Conservation (phyloP, 1,140 invertebrate species). For the Drosophila sturtevanti region DNA sequence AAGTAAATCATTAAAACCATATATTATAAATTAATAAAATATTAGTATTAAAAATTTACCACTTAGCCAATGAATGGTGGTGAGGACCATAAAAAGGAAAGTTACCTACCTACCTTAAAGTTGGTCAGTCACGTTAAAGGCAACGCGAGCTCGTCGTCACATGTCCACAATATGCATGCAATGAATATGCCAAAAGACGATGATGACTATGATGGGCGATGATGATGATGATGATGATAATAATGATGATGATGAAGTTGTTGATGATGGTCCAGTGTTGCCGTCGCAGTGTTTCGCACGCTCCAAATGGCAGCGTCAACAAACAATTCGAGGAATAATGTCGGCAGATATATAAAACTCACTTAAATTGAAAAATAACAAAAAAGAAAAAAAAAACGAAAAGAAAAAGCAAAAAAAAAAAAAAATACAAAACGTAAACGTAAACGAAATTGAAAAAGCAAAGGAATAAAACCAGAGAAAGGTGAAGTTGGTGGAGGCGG, state of each 20-base stretch:
- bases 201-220: not conserved
- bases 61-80: too few species aligned
- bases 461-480: too few species aligned
- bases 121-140: conserved; percentile 59
- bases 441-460: too few species aligned
- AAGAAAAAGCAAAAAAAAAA: not conserved
- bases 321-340: conserved; percentile 16
- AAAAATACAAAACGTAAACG: too few species aligned
- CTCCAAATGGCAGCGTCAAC: conserved; percentile 20
- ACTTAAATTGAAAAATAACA: not conserved
- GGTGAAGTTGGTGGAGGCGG: too few species aligned
- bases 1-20: too few species aligned
- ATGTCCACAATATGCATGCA: conserved; percentile 10
- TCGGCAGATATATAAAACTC: conserved; percentile 26
- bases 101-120: conserved; percentile 28
- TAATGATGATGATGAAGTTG: conserved; percentile 17
- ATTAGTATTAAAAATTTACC: not conserved
- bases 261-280: conserved; percentile 22
- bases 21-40: not conserved
- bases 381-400: not conserved
- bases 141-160: conserved; percentile 56
- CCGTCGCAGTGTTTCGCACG: conserved; percentile 8
- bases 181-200: not conserved
- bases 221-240: not conserved
- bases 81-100: conserved; percentile 17